Evolutionary conservation across 2,113 vertebrate species (phyloP).

Genomic region (Nycticebus coucang): DNA sequence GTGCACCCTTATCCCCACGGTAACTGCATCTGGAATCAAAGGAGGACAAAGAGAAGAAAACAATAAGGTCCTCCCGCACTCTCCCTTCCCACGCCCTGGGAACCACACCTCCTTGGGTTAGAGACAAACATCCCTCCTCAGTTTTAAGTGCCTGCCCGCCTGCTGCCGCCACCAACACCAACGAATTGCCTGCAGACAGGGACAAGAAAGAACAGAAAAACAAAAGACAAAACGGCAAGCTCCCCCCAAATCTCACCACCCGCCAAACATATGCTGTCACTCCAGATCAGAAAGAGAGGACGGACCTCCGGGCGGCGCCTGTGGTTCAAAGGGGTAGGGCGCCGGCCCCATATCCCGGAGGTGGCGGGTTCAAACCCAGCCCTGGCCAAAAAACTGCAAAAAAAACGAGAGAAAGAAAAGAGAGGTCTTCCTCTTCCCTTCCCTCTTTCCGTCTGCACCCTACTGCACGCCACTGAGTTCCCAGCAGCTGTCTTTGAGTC

Average conservation of each 20-base stretch:
- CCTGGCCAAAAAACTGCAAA: no score
- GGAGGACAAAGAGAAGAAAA: neutral
- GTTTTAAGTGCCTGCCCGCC: neutral
- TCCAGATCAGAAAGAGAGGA: neutral
- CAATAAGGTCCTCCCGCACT: neutral
- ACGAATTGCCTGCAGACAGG: neutral
- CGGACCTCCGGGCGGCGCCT: no score
- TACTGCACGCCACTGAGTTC: neutral
- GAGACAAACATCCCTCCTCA: neutral
- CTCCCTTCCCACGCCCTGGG: neutral
- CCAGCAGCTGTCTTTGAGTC: neutral
- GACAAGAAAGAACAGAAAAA: neutral
- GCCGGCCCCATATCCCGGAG: no score
- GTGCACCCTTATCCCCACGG: no score
- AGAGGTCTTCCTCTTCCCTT: no score
- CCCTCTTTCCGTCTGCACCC: neutral
- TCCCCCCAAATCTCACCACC: no score
- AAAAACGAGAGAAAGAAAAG: no score
- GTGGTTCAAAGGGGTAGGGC: no score
- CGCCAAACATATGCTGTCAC: neutral
- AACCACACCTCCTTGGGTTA: neutral
- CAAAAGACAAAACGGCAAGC: neutral
- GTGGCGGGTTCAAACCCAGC: no score
- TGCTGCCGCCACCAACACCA: neutral
- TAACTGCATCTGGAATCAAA: neutral